phyloP scores from a whole-genome alignment of 2,113 vertebrate species.

The Pelobates fuscus region DNA sequence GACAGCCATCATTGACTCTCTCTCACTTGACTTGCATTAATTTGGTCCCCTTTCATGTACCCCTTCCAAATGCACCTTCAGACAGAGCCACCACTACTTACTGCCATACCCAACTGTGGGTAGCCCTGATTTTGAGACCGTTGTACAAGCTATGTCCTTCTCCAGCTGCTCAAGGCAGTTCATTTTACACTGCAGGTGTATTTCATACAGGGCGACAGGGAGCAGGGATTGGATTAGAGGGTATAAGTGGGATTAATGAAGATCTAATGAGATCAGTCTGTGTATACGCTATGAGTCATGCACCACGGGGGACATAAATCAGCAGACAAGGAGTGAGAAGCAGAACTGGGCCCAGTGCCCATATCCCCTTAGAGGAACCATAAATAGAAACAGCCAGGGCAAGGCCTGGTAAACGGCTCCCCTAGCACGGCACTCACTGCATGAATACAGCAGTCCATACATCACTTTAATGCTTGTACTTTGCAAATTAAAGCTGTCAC shows the following conservation, averaged over 20 bases:
- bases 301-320: conserved; percentile 58
- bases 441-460: conserved; percentile 55
- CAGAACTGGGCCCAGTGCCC: conserved; percentile 54
- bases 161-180: neutral
- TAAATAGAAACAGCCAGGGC: conserved; percentile 65
- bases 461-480: conserved; percentile 71
- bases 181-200: conserved; percentile 1
- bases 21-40: too few species aligned
- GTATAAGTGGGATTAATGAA: conserved; percentile 48
- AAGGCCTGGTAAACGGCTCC: conserved; percentile 29
- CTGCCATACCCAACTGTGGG: too few species aligned
- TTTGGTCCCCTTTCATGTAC: too few species aligned
- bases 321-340: conserved; percentile 26
- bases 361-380: conserved; percentile 56
- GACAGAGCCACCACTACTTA: too few species aligned
- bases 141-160: neutral
- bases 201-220: conserved; percentile 7
- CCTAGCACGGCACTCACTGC: conserved; percentile 17
- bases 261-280: conserved; percentile 58
- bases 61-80: too few species aligned
- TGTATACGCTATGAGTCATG: conserved; percentile 60
- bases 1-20: too few species aligned
- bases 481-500: conserved; percentile 71
- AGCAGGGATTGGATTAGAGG: neutral
- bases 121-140: neutral